Evolutionary conservation across 2,113 vertebrate genomes (phyloP).

Genomic region (Solenodon paradoxus): DNA sequence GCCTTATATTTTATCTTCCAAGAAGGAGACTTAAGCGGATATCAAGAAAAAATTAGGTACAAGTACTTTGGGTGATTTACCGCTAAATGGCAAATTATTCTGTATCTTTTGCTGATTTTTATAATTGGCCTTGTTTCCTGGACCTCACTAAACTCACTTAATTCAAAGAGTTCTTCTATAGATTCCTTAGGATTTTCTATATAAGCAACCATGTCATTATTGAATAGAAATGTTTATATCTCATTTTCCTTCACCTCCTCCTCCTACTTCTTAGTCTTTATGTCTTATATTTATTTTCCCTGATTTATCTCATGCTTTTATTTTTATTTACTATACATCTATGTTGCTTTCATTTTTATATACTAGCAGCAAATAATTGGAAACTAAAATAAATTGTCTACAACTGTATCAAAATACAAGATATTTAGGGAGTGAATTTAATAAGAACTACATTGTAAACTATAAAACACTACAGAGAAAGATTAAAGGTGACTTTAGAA

Average conservation of each 20-base stretch:
- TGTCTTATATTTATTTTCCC: not conserved
- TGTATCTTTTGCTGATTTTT: not conserved
- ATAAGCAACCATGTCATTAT: not conserved
- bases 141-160: not conserved
- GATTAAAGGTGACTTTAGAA: constrained; percentile 19
- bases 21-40: not conserved
- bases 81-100: not conserved
- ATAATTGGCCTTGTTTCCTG: not conserved
- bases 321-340: not conserved
- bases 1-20: not conserved
- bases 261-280: not conserved
- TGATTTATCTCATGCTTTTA: not conserved
- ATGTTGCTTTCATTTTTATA: not conserved
- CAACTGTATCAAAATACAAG: not conserved
- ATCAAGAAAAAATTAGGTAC: not conserved
- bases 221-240: not conserved
- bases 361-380: not conserved
- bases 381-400: constrained; percentile 19
- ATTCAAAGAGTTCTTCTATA: not conserved
- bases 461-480: not conserved
- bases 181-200: not conserved
- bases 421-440: not conserved
- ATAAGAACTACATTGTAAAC: not conserved
- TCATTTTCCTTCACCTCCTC: not conserved
- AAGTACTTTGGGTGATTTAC: not conserved